Conservation (phyloP, 2,113 vertebrate genomes). For the Camelus bactrianus region DNA sequence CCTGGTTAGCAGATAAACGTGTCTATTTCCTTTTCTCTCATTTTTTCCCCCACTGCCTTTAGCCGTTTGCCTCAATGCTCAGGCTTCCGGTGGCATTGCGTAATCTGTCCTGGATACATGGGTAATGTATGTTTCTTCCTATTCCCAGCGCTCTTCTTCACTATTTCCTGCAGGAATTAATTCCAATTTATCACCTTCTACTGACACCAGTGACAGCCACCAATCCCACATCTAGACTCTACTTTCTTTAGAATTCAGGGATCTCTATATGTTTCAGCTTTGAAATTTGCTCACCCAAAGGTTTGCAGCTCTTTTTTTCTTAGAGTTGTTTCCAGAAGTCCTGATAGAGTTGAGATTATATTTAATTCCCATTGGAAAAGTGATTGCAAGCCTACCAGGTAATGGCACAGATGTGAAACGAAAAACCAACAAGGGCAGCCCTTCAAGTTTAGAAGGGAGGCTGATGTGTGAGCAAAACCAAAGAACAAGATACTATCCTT, state of each 20-base stretch:
- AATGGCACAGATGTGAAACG: neutral
- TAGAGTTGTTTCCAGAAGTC: constrained; percentile 19
- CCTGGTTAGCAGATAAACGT: neutral
- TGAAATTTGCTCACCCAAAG: constrained; percentile 24
- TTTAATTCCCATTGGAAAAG: constrained; percentile 33
- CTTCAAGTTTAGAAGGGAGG: neutral
- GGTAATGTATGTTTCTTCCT: neutral
- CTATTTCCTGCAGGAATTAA: constrained; percentile 28
- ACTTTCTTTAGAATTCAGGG: neutral
- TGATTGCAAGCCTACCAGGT: neutral
- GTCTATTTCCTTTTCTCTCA: neutral
- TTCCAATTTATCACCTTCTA: neutral
- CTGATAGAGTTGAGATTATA: neutral
- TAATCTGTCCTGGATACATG: neutral
- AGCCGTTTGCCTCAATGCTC: neutral
- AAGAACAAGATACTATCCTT: neutral
- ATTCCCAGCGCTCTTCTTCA: neutral
- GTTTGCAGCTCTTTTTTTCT: neutral
- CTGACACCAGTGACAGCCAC: neutral
- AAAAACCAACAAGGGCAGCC: neutral
- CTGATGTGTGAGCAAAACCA: neutral
- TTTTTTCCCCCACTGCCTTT: neutral
- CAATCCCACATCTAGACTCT: neutral
- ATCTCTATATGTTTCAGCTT: neutral
- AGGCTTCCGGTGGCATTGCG: neutral